These are phyloP conservation scores for Aleiodes leptofemur DNA, from an alignment of 2,888 invertebrate species.

Conservation along the genomic window DNA sequence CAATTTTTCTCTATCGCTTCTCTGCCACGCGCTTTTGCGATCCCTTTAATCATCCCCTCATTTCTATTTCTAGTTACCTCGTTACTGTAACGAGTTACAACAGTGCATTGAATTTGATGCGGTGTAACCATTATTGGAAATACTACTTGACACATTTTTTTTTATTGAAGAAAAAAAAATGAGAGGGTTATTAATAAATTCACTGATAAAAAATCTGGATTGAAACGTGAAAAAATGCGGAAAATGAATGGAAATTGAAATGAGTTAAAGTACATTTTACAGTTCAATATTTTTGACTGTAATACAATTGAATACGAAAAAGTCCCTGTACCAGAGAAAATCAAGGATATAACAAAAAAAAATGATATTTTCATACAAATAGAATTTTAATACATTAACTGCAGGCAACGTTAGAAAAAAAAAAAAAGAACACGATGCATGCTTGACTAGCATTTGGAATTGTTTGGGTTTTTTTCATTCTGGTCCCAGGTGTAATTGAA, in stretches of 20 bases:
- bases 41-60: slow-evolving; percentile 15
- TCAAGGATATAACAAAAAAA: slow-evolving; percentile 32
- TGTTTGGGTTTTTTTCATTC: slow-evolving; percentile 21
- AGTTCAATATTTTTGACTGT: too few relatives aligned
- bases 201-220: too few relatives aligned
- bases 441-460: slow-evolving; percentile 39
- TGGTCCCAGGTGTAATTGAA: slow-evolving; percentile 67
- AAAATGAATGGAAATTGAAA: neutral
- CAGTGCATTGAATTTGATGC: neutral
- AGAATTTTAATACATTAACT: slow-evolving; percentile 41
- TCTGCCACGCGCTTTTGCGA: neutral
- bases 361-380: slow-evolving; percentile 31
- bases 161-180: neutral
- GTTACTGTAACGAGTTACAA: slow-evolving; percentile 15
- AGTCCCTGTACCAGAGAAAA: neutral
- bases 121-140: neutral
- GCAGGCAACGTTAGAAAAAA: slow-evolving; percentile 25
- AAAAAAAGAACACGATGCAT: slow-evolving; percentile 47
- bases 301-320: too few relatives aligned
- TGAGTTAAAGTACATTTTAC: too few relatives aligned
- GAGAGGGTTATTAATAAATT: neutral
- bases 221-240: too few relatives aligned
- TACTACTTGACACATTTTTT: neutral
- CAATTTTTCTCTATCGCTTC: slow-evolving; percentile 28
- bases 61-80: slow-evolving; percentile 14